phyloP scores from a whole-genome alignment of 2,888 invertebrate genomes.

The Sphaeridia pumilis region DNA sequence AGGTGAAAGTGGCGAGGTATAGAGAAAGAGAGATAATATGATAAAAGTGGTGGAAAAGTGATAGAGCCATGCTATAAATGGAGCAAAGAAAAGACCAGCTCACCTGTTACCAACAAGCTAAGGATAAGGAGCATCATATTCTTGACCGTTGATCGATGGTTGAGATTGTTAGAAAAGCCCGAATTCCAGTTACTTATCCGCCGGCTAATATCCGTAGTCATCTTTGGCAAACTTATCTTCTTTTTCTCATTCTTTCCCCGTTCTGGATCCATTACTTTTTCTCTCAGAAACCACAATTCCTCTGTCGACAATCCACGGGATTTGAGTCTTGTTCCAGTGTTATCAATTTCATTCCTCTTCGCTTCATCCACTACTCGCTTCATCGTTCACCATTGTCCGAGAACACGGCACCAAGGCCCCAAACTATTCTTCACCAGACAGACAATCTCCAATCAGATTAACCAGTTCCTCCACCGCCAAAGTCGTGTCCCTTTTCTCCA shows the following conservation, averaged over 20 bases:
- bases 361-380: constrained; percentile 1
- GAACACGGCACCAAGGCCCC: too few species aligned
- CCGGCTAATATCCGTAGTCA: constrained; percentile 8
- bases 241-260: neutral
- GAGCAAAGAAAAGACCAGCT: constrained; percentile 15
- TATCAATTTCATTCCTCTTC: constrained; percentile 1
- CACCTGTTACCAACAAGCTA: constrained; percentile 22
- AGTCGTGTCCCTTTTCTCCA: constrained; percentile 9
- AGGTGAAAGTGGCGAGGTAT: too few species aligned
- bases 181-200: constrained; percentile 11
- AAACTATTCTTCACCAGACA: too few species aligned
- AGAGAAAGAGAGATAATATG: too few species aligned
- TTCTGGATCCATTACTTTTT: neutral
- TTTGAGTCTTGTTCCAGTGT: too few species aligned
- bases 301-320: too few species aligned
- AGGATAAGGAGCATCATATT: constrained; percentile 12
- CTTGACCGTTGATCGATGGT: constrained; percentile 15
- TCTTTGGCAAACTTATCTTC: neutral
- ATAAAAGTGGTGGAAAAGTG: too few species aligned
- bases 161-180: constrained; percentile 11
- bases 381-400: too few species aligned
- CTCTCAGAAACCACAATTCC: neutral
- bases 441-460: constrained; percentile 5
- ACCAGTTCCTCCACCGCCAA: neutral
- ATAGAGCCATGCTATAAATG: too few species aligned